Evolutionary conservation across 2,888 invertebrate genomes (phyloP).

Genomic region (Leistus spinibarbis): DNA sequence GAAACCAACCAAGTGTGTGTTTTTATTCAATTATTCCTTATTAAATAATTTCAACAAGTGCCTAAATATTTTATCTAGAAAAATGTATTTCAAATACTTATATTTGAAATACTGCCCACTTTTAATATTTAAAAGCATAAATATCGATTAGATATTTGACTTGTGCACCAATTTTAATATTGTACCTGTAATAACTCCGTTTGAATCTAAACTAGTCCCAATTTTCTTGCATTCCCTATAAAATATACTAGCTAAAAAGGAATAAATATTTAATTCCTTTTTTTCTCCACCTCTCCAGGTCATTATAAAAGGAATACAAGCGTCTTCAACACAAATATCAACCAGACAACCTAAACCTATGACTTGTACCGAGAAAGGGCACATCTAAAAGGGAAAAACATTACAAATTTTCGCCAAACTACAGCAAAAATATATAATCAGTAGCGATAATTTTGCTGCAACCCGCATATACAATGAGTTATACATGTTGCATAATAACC

Average conservation of each 20-base stretch:
- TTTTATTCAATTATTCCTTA: too few relatives aligned
- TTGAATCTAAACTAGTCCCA: slow-evolving; percentile 48
- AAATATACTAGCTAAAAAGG: slow-evolving; percentile 56
- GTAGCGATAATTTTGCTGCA: too few relatives aligned
- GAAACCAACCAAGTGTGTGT: too few relatives aligned
- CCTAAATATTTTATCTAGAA: too few relatives aligned
- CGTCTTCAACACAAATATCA: slow-evolving; percentile 54
- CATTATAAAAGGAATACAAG: slow-evolving; percentile 54
- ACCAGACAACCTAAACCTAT: slow-evolving; percentile 55
- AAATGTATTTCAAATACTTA: too few relatives aligned
- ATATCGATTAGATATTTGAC: neutral
- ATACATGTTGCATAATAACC: too few relatives aligned
- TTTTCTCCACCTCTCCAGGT: slow-evolving; percentile 56
- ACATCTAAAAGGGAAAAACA: slow-evolving; percentile 44
- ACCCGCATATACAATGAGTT: too few relatives aligned
- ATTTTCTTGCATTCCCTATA: slow-evolving; percentile 55
- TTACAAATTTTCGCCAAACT: too few relatives aligned
- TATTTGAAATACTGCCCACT: too few relatives aligned
- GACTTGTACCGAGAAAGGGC: slow-evolving; percentile 52
- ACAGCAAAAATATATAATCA: too few relatives aligned
- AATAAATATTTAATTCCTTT: slow-evolving; percentile 51
- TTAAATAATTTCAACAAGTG: too few relatives aligned
- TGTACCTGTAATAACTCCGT: slow-evolving; percentile 53
- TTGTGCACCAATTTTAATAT: neutral
- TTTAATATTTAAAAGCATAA: neutral